phyloP scores from a whole-genome alignment of 2,113 vertebrate genomes.

The Podiceps cristatus region DNA sequence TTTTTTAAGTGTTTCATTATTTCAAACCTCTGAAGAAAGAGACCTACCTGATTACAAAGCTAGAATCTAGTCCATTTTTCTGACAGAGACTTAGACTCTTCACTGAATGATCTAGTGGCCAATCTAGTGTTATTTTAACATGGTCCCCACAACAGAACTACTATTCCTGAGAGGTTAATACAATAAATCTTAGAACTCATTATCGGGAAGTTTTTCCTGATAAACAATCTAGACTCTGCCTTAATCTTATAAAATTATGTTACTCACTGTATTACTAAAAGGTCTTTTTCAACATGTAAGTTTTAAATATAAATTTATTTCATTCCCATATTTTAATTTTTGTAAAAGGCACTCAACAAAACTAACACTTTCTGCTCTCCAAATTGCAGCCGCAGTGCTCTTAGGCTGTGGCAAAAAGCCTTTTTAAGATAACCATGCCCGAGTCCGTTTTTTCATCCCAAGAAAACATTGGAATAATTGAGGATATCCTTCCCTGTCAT shows the following conservation, averaged over 20 bases:
- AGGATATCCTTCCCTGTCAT: background rate
- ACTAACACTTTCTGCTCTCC: background rate
- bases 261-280: background rate
- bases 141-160: background rate
- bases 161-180: background rate
- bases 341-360: background rate
- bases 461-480: background rate
- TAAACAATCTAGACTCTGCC: background rate
- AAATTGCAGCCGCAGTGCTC: rapidly evolving
- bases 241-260: background rate
- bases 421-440: background rate
- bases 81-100: background rate
- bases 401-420: background rate
- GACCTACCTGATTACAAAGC: background rate
- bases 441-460: background rate
- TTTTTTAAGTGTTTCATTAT: background rate
- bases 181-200: background rate
- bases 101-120: background rate
- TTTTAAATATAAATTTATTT: background rate
- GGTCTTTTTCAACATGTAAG: background rate
- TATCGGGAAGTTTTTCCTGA: background rate
- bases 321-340: background rate
- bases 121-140: background rate
- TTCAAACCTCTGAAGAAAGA: background rate
- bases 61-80: background rate